A percentile compares a stretch with the other conserved stretches of the same genome.
Evolutionary conservation across 92 coral and sea anemone genomes (phyloP).

Genomic region (Parazoanthus swiftii): DNA sequence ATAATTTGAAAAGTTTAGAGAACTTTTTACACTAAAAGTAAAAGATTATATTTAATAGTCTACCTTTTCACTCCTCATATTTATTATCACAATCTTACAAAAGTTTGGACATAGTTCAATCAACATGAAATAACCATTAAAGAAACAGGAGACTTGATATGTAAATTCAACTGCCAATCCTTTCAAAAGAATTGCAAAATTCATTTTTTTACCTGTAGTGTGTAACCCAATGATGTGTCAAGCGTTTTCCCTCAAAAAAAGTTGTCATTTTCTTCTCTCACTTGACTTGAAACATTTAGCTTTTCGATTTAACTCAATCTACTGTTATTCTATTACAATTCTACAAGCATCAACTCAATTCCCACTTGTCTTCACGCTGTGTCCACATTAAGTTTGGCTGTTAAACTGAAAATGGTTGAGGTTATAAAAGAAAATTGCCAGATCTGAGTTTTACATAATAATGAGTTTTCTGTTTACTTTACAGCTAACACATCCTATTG

Average conservation of each 20-base stretch:
- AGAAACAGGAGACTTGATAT: neutral
- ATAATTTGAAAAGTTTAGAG: neutral
- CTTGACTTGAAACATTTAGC: neutral
- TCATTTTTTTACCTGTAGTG: constrained; percentile 30
- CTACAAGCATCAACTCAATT: neutral
- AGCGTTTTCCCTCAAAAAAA: constrained; percentile 31
- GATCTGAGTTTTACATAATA: constrained; percentile 27
- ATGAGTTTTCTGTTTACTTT: constrained; percentile 42
- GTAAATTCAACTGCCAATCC: neutral
- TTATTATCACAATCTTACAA: neutral
- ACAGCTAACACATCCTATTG: constrained; percentile 40
- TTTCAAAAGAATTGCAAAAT: constrained; percentile 17
- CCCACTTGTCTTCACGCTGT: neutral
- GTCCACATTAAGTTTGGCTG: constrained; percentile 5
- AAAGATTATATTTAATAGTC: neutral
- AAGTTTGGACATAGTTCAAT: neutral
- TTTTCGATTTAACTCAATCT: neutral
- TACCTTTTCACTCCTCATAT: neutral
- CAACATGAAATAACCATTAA: neutral
- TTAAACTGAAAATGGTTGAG: constrained; percentile 15
- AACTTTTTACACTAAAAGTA: neutral
- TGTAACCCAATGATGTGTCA: constrained; percentile 43
- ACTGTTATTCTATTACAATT: neutral
- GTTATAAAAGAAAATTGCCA: constrained; percentile 30
- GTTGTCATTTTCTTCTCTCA: constrained; percentile 26